Evolutionary conservation across 2,797 vertebrate species (phyloP), one percentile per base, ranked within the genome.

Genomic region (Hephaestus fuliginosus): DNA sequence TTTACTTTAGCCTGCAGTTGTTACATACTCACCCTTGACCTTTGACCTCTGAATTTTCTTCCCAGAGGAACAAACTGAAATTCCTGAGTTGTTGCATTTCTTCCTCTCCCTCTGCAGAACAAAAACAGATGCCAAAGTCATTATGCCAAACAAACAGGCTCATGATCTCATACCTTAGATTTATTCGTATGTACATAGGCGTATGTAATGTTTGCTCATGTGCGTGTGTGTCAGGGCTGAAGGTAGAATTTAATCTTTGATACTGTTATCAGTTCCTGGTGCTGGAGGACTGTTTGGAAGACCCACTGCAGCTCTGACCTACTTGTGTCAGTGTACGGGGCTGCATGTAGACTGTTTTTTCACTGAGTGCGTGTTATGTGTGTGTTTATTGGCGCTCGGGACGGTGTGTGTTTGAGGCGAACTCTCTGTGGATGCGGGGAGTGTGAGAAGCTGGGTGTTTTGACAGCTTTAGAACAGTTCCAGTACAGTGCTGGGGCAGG

Each of bases 301-400:
- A 93, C 91, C 92, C 88, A 93, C 93, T 91, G 90, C 87, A 88
- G 91, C 87, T 91, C 82, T 95, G 94, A 95, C 94, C 94, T 95
- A 95, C 92, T 95, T 95, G 87, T 89, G 88, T 93, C 85, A 85
- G 77, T 76, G 83, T 73, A 83, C 77, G 28, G 49, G 84, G 81
- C 74, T 89, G 68, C 78, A 86, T 84, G 80, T 69, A 69, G 81
- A 57, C 74, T 87, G 85, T 87, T 83, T 84, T 33, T 81, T 70
- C 70, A 57, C 65, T 70, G 77, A 61, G 81, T 82, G 84, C 82
- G 82, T 84, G 60, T 74, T 80, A 70, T 9, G 30, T 70, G 66
- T 72, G 88, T 83, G 81, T 90, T 66, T 85, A 77, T 85, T 76
- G 61, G 86, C 55, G 56, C 73, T 87, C 25, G 5, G 48, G 80